Conservation (phyloP, 1,140 invertebrate species). For the Oncopeltus fasciatus region DNA sequence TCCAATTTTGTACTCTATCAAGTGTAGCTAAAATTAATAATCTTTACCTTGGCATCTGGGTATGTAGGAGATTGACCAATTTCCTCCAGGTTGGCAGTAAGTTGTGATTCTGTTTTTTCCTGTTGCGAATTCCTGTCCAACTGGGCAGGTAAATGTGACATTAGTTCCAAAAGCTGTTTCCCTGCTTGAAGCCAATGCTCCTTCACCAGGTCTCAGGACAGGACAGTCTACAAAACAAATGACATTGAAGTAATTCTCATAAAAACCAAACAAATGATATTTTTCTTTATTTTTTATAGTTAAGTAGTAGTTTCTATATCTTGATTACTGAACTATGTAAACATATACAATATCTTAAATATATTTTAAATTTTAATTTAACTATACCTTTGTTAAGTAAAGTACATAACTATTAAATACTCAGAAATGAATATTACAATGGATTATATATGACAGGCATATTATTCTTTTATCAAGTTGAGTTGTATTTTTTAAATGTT, state of each 20-base stretch:
- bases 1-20: too few relatives aligned
- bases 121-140: slow-evolving; percentile 88
- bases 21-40: not conserved
- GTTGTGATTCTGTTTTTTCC: slow-evolving; percentile 70
- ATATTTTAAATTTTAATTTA: too few relatives aligned
- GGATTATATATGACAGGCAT: too few relatives aligned
- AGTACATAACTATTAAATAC: too few relatives aligned
- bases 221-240: slow-evolving; percentile 67
- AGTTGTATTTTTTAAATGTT: too few relatives aligned
- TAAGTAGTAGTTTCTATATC: too few relatives aligned
- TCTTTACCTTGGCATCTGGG: slow-evolving; percentile 74
- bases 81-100: slow-evolving; percentile 73
- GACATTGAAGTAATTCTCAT: not conserved
- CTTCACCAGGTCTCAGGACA: slow-evolving; percentile 61
- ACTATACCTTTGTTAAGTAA: too few relatives aligned
- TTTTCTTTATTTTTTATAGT: not conserved
- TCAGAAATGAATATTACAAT: too few relatives aligned
- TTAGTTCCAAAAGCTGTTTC: slow-evolving; percentile 84
- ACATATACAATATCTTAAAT: too few relatives aligned
- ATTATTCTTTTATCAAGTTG: too few relatives aligned
- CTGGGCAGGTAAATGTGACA: slow-evolving; percentile 79
- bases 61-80: slow-evolving; percentile 85
- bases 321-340: too few relatives aligned
- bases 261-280: not conserved
- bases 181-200: slow-evolving; percentile 75